These are phyloP conservation scores for Meles meles DNA, from an alignment of 2,113 vertebrate species.

Conservation along the genomic window DNA sequence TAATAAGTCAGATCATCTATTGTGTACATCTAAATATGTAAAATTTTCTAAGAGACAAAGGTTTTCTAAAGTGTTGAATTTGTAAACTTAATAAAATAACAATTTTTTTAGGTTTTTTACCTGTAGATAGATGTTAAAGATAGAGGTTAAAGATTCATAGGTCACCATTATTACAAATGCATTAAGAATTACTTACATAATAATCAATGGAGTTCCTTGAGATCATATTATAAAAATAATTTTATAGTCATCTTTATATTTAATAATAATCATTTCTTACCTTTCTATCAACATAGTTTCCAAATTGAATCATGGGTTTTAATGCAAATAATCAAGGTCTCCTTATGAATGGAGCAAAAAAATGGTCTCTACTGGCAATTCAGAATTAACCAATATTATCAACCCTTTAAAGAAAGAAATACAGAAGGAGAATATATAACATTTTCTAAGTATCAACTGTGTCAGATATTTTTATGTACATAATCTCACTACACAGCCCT, in stretches of 20 bases:
- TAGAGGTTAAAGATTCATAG: not conserved
- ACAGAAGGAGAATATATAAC: not conserved
- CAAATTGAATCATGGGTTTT: not conserved
- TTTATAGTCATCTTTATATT: not conserved
- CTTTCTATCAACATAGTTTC: not conserved
- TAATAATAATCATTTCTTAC: not conserved
- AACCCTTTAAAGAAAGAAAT: not conserved
- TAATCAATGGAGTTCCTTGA: conserved; percentile 17
- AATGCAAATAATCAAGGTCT: not conserved
- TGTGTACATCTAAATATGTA: not conserved
- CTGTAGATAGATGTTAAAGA: not conserved
- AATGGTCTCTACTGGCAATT: not conserved
- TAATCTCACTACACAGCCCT: not conserved
- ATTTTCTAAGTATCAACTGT: not conserved
- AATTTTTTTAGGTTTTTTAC: not conserved
- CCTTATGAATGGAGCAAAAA: not conserved
- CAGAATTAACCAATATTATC: not conserved
- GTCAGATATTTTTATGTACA: not conserved
- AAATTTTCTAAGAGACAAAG: conserved; percentile 7
- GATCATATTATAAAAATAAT: not conserved
- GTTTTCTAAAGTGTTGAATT: conserved; percentile 6
- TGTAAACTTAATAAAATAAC: conserved; percentile 27
- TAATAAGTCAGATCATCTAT: conserved; percentile 47
- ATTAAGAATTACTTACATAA: not conserved
- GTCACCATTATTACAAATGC: not conserved